Percentiles rank a stretch among this genome's conserved stretches.
phyloP scores from a whole-genome alignment of 2,797 vertebrate genomes.

The Mallotus villosus region DNA sequence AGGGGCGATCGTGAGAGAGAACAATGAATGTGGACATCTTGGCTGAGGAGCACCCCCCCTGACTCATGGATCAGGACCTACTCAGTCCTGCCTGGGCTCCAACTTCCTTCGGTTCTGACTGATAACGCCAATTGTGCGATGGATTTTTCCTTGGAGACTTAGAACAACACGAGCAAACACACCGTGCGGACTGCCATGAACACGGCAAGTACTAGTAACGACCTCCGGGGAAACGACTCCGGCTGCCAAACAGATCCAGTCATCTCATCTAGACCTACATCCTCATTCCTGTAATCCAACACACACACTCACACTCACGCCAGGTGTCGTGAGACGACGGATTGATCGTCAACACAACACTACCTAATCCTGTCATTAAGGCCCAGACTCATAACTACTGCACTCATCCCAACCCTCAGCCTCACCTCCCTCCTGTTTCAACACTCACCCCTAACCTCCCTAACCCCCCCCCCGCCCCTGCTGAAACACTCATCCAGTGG shows the following conservation, averaged over 20 bases:
- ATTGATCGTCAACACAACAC: background rate
- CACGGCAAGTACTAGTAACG: conserved; percentile 51
- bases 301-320: background rate
- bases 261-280: conserved; percentile 37
- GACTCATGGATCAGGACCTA: background rate
- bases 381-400: no score
- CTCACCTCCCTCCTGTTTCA: background rate
- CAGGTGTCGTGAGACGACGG: background rate
- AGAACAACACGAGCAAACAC: background rate
- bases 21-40: background rate
- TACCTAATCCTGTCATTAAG: no score
- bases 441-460: background rate
- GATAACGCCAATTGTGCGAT: background rate
- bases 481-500: background rate
- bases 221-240: conserved; percentile 40
- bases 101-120: background rate
- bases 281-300: conserved; percentile 31
- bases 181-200: background rate
- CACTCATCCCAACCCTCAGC: background rate
- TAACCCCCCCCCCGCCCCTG: background rate
- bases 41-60: background rate
- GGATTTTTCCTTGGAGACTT: background rate
- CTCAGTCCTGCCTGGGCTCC: background rate
- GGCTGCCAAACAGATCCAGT: conserved; percentile 64
- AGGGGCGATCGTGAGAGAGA: background rate